phyloP scores from a whole-genome alignment of 1,140 invertebrate species.

The Hormaphis cornu region DNA sequence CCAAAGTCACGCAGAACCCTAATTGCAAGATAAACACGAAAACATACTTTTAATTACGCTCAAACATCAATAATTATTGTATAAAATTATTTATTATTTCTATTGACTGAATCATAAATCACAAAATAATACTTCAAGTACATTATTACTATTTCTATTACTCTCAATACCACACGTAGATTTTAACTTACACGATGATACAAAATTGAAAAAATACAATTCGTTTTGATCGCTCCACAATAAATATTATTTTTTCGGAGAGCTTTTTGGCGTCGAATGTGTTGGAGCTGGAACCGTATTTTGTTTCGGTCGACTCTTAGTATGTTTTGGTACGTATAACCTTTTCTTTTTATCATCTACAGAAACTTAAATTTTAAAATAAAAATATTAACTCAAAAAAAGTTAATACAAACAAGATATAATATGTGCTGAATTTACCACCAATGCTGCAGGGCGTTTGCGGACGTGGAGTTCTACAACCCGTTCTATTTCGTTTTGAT shows the following conservation, averaged over 20 bases:
- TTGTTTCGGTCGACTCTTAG: background rate
- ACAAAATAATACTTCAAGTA: too few relatives aligned
- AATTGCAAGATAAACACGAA: too few relatives aligned
- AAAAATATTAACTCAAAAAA: background rate
- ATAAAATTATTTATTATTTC: too few relatives aligned
- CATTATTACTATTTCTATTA: background rate
- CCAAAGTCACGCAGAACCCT: too few relatives aligned
- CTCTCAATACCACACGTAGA: background rate
- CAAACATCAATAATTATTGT: too few relatives aligned
- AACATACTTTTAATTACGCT: too few relatives aligned
- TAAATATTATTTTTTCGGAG: conserved; percentile 7
- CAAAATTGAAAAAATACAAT: background rate
- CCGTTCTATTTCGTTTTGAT: background rate
- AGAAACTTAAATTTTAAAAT: background rate
- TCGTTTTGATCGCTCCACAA: background rate
- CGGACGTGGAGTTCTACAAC: background rate
- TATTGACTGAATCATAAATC: too few relatives aligned
- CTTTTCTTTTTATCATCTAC: conserved; percentile 9
- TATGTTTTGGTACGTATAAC: background rate
- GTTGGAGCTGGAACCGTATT: background rate
- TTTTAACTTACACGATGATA: background rate
- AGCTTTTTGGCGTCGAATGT: background rate
- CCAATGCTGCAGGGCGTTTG: background rate
- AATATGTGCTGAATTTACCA: background rate
- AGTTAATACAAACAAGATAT: background rate